Evolutionary conservation across 2,113 vertebrate species (phyloP).

Genomic region (Beaufortia kweichowensis): DNA sequence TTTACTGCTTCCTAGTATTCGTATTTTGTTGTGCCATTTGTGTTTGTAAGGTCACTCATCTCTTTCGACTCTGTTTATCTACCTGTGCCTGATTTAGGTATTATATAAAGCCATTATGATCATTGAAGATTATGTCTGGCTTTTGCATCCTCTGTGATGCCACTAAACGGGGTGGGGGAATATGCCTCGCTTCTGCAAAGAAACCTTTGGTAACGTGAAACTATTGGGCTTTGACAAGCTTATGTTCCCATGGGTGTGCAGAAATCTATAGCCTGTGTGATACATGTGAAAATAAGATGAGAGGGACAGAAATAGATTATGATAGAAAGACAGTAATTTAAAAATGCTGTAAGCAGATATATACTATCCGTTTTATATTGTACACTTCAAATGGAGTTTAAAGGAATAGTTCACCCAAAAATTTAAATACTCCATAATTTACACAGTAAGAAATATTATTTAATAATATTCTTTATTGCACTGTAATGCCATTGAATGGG

Average conservation of each 20-base stretch:
- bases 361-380: no score
- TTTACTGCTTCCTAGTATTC: background rate
- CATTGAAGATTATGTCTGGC: conserved; percentile 41
- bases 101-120: conserved; percentile 51
- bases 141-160: conserved; percentile 21
- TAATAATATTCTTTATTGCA: no score
- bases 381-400: no score
- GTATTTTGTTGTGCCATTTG: background rate
- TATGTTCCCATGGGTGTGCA: background rate
- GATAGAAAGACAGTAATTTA: background rate
- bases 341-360: no score
- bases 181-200: conserved; percentile 10
- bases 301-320: background rate
- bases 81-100: conserved; percentile 44
- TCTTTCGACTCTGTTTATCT: conserved; percentile 32
- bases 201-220: conserved; percentile 29
- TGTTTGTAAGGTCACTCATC: background rate
- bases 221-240: background rate
- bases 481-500: no score
- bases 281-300: background rate
- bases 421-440: no score
- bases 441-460: no score
- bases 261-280: background rate
- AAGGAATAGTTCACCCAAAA: no score
- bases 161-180: conserved; percentile 24